These are phyloP conservation scores for Galbula dea DNA, from an alignment of 2,113 vertebrate genomes.

Conservation along the genomic window DNA sequence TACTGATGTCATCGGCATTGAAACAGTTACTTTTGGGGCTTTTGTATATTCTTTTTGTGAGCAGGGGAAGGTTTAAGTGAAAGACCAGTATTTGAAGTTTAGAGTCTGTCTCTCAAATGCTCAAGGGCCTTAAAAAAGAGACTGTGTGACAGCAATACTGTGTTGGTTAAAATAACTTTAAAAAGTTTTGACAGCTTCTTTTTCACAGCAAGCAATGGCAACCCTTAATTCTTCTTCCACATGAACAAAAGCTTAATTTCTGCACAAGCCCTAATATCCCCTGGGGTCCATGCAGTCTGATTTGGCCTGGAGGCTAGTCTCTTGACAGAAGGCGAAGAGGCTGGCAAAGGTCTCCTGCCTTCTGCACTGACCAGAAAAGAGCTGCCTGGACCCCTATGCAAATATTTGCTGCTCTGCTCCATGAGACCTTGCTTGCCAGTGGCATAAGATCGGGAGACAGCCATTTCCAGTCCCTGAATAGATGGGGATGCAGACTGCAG, in stretches of 20 bases:
- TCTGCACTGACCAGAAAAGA: neutral
- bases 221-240: neutral
- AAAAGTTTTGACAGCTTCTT: neutral
- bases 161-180: neutral
- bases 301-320: neutral
- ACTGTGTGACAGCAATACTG: neutral
- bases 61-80: neutral
- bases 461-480: neutral
- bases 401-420: neutral
- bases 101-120: neutral
- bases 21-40: neutral
- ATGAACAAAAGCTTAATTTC: neutral
- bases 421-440: neutral
- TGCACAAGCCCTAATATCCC: neutral
- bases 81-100: neutral
- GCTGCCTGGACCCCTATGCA: neutral
- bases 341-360: neutral
- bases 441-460: neutral
- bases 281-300: neutral
- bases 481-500: neutral
- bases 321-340: neutral
- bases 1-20: neutral
- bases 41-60: neutral
- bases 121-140: neutral
- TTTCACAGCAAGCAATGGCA: neutral